Conservation (phyloP, 2,888 invertebrate genomes). For the Eilema sororculum region DNA sequence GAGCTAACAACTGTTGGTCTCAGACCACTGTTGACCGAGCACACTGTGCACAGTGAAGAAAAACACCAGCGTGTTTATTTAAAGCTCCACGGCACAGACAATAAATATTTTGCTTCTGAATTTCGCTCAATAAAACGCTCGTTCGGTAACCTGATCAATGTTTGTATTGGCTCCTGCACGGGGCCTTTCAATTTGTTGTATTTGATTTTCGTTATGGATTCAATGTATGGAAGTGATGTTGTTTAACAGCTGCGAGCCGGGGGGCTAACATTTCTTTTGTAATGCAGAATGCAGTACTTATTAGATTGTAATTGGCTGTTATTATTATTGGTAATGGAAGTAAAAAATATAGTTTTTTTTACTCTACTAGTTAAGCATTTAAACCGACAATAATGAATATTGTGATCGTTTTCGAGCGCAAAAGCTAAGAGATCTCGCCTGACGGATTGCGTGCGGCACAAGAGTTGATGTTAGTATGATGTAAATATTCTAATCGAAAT, state of each 20-base stretch:
- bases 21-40: slow-evolving; percentile 8
- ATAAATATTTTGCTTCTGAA: slow-evolving; percentile 79
- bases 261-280: slow-evolving; percentile 9
- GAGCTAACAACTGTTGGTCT: slow-evolving; percentile 10
- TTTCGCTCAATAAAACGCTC: slow-evolving; percentile 63
- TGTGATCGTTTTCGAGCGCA: no score
- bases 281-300: not conserved
- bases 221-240: slow-evolving; percentile 29
- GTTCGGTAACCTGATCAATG: slow-evolving; percentile 53
- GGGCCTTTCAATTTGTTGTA: slow-evolving; percentile 74
- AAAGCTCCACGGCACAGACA: slow-evolving; percentile 59
- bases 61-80: slow-evolving; percentile 62
- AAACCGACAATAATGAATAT: no score
- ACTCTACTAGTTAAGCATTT: no score
- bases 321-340: not conserved
- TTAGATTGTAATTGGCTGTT: slow-evolving; percentile 1
- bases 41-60: slow-evolving; percentile 35
- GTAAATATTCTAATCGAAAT: no score
- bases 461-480: no score
- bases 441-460: no score
- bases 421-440: no score
- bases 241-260: slow-evolving; percentile 14
- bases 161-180: slow-evolving; percentile 62
- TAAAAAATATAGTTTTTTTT: not conserved
- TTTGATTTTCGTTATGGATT: slow-evolving; percentile 72